phyloP scores from a whole-genome alignment of 2,888 invertebrate genomes.

The Andrena fulva region DNA sequence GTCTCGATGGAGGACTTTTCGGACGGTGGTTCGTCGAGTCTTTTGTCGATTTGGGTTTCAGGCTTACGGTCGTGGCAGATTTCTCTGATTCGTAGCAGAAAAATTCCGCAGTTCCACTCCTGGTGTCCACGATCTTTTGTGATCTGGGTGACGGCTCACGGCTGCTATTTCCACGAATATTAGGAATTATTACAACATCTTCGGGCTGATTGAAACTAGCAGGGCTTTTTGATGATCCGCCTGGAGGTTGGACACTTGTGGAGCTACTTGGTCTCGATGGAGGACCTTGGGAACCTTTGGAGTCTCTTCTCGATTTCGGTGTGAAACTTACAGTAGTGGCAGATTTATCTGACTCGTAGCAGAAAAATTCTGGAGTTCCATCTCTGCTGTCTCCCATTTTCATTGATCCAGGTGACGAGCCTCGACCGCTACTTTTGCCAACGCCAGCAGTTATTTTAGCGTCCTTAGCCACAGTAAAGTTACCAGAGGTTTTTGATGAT shows the following conservation, averaged over 20 bases:
- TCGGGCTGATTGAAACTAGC: not conserved
- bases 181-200: not conserved
- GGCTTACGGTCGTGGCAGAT: slow-evolving; percentile 26
- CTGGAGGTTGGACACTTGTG: not conserved
- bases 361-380: slow-evolving; percentile 23
- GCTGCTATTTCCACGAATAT: not conserved
- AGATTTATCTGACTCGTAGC: slow-evolving; percentile 32
- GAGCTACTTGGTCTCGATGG: not conserved
- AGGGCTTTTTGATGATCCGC: not conserved
- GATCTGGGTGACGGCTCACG: not conserved
- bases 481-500: not conserved
- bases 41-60: not conserved
- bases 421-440: not conserved
- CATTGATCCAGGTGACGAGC: not conserved
- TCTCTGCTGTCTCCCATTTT: not conserved
- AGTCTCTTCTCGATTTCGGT: not conserved
- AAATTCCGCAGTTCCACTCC: slow-evolving; percentile 10
- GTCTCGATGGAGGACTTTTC: not conserved
- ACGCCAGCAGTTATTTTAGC: not conserved
- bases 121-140: not conserved
- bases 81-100: slow-evolving; percentile 34
- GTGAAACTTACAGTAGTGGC: slow-evolving; percentile 24
- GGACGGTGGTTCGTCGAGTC: not conserved
- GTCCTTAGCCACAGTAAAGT: not conserved
- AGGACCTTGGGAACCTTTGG: not conserved